phyloP scores from a whole-genome alignment of 2,113 vertebrate genomes.

The Menidia beryllina region DNA sequence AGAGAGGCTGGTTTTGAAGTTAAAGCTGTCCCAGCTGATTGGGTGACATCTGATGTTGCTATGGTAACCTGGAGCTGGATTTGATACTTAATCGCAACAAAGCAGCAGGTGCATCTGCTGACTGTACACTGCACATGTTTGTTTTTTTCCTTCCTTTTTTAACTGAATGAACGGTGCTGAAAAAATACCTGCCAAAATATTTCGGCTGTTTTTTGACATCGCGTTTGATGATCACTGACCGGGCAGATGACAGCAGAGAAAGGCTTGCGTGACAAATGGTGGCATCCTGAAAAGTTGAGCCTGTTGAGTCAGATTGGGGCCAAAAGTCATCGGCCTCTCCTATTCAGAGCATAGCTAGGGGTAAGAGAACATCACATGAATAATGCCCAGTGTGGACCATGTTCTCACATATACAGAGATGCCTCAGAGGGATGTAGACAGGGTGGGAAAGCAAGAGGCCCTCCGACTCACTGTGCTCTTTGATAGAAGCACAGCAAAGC shows the following conservation, averaged over 20 bases:
- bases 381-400: not conserved
- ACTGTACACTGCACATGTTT: not conserved
- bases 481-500: constrained; percentile 15
- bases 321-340: constrained; percentile 7
- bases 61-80: not conserved
- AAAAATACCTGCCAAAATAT: not conserved
- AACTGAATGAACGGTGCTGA: not conserved
- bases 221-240: not conserved
- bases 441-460: constrained; percentile 41
- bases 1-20: not conserved
- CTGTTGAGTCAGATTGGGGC: not conserved
- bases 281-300: not conserved
- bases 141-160: too few species aligned
- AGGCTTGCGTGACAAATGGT: constrained; percentile 17
- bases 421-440: constrained; percentile 7
- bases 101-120: not conserved
- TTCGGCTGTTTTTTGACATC: too few species aligned
- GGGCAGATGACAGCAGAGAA: not conserved
- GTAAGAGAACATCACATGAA: constrained; percentile 19
- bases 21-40: not conserved
- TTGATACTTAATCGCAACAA: not conserved
- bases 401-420: constrained; percentile 34
- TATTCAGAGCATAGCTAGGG: not conserved
- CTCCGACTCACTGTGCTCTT: not conserved
- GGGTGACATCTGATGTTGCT: not conserved